Evolutionary conservation across 2,797 vertebrate genomes (phyloP), one percentile per base, ranked within the genome.

Genomic region (Remorina albescens): DNA sequence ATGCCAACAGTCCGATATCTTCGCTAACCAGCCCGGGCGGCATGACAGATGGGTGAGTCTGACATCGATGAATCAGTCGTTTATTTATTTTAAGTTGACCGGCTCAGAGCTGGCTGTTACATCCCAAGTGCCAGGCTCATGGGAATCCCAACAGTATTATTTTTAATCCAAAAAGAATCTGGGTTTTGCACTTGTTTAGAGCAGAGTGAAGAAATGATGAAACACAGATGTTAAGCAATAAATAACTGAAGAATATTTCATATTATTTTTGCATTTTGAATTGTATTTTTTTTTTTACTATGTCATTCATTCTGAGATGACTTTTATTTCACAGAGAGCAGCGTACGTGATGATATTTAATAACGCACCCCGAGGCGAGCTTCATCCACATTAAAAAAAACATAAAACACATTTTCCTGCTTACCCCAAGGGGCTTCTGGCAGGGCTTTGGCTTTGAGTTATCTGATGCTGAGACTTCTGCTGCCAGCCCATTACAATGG

Each of bases 21-120:
- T 91, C 94, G 1, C 30, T 96, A 76, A 85, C 91, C 0, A 78
- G 75, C 15, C 81, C 88, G 0, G 94, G 94, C 30, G 92, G 84
- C 70, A 49, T 93, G 83, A 92, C 92, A 86, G 95, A 96, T 0
- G 92, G 95, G 96, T 97, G 95, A 11, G 96, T 81, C 42, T 30
- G 19, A 51, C 10, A 66, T 9, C 7, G n/a, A 6, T 71, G 47
- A 67, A 16, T n/a, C 26, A 30, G 7, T 61, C 41, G 13, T 76
- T 50, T 49, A 25, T 71, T 61, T 13, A 19, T 30, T 53, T 23
- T 9, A 36, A 56, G 15, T 55, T 63, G 16, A 15, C 23, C 36
- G 51, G 13, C 18, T 44, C 19, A 19, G 6, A 34, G 6, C 32
- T 34, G 32, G 32, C 3, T 34, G 32, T 9, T 34, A 34, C 6